phyloP scores from a whole-genome alignment of 2,113 vertebrate species.

The Apaloderma vittatum region DNA sequence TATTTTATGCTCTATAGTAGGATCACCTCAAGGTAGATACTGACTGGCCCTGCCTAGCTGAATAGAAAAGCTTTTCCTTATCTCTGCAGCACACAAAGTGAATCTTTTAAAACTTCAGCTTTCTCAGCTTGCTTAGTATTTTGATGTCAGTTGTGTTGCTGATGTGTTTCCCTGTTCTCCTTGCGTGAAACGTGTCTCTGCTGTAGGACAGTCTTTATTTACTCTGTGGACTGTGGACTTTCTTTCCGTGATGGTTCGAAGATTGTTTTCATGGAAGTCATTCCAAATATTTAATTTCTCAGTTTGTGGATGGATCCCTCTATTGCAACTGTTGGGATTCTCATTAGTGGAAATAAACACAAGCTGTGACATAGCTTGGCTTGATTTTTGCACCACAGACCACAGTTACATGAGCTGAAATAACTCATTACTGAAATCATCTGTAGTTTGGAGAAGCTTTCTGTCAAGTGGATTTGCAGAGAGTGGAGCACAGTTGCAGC shows the following conservation, averaged over 20 bases:
- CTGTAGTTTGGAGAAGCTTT: slow-evolving; percentile 40
- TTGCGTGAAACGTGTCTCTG: background rate
- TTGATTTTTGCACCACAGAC: slow-evolving; percentile 36
- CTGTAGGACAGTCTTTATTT: background rate
- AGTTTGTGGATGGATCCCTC: slow-evolving; percentile 1
- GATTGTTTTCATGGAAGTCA: background rate
- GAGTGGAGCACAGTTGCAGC: background rate
- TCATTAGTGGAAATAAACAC: slow-evolving; percentile 26
- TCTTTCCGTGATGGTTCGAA: background rate
- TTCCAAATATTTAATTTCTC: slow-evolving; percentile 23
- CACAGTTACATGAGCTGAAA: slow-evolving; percentile 24
- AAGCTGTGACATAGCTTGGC: slow-evolving; percentile 14
- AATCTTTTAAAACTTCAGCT: background rate
- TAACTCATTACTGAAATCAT: slow-evolving; percentile 34
- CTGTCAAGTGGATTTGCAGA: slow-evolving; percentile 40
- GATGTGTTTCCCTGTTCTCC: background rate
- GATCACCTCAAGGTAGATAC: background rate
- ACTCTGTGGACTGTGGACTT: background rate
- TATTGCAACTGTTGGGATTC: slow-evolving; percentile 26
- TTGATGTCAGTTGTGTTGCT: background rate
- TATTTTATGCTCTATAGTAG: background rate
- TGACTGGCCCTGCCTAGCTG: background rate
- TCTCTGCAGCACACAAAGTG: background rate
- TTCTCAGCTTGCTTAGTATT: background rate
- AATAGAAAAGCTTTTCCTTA: background rate